Conservation (phyloP, 2,888 invertebrate genomes). For the Calameuta filiformis region DNA sequence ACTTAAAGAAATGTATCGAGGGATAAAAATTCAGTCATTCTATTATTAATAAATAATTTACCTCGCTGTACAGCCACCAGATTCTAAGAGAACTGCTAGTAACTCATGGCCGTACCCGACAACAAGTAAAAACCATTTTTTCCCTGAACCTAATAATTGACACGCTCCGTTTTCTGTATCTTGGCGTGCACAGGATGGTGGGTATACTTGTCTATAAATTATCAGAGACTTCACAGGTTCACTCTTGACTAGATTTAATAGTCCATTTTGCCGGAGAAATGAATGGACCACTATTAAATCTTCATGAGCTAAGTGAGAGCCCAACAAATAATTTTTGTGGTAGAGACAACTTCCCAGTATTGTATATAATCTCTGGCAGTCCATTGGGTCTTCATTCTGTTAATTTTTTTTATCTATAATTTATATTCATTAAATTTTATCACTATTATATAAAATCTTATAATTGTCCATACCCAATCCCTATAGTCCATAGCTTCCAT, state of each 20-base stretch:
- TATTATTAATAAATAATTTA: constrained; percentile 34
- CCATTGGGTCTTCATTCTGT: constrained; percentile 81
- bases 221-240: constrained; percentile 79
- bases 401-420: constrained; percentile 39
- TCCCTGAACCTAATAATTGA: constrained; percentile 68
- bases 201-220: constrained; percentile 82
- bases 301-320: constrained; percentile 80
- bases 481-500: constrained; percentile 92
- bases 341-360: constrained; percentile 75
- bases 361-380: constrained; percentile 78
- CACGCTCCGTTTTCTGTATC: constrained; percentile 32
- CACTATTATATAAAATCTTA: not conserved
- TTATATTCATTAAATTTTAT: constrained; percentile 1
- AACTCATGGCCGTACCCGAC: constrained; percentile 78
- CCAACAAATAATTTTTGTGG: constrained; percentile 77
- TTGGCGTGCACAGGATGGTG: constrained; percentile 66
- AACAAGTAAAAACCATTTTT: constrained; percentile 79
- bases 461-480: constrained; percentile 76
- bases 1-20: not conserved
- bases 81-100: constrained; percentile 79
- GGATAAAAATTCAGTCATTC: not conserved
- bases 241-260: constrained; percentile 75
- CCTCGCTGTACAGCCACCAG: constrained; percentile 79
- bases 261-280: constrained; percentile 79
- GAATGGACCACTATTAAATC: constrained; percentile 82